Evolutionary conservation across 2,888 invertebrate genomes (phyloP).

Genomic region (Drosophila percnosoma): DNA sequence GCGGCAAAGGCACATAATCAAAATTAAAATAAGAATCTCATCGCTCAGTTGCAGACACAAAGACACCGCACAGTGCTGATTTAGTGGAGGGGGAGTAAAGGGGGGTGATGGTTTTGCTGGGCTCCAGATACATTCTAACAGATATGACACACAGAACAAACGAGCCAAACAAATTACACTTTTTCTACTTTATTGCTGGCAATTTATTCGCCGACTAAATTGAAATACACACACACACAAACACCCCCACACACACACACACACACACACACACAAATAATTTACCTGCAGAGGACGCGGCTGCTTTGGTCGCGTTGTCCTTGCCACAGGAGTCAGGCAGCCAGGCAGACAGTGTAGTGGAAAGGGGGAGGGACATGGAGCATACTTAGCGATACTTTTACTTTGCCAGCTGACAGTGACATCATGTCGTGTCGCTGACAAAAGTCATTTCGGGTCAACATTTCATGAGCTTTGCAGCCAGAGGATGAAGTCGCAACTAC

Average conservation of each 20-base stretch:
- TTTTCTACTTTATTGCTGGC: conserved; percentile 74
- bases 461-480: conserved; percentile 20
- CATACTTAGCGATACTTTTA: conserved; percentile 30
- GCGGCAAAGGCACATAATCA: conserved; percentile 66
- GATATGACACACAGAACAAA: conserved; percentile 77
- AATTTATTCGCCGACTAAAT: conserved; percentile 76
- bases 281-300: conserved; percentile 69
- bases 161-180: conserved; percentile 79
- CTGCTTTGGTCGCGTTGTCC: conserved; percentile 27
- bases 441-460: conserved; percentile 53
- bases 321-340: conserved; percentile 38
- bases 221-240: conserved; percentile 69
- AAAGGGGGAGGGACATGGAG: conserved; percentile 4
- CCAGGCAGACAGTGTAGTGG: not conserved
- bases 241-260: conserved; percentile 55
- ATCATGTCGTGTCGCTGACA: conserved; percentile 53
- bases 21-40: conserved; percentile 80
- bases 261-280: conserved; percentile 30
- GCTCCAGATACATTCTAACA: conserved; percentile 68
- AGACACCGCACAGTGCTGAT: not conserved
- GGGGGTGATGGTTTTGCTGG: not conserved
- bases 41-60: conserved; percentile 71
- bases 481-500: not conserved
- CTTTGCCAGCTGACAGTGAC: conserved; percentile 56
- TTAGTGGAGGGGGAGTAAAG: too few relatives aligned